These are phyloP conservation scores for Abramis brama DNA, from an alignment of 2,113 vertebrate species.

Conservation along the genomic window DNA sequence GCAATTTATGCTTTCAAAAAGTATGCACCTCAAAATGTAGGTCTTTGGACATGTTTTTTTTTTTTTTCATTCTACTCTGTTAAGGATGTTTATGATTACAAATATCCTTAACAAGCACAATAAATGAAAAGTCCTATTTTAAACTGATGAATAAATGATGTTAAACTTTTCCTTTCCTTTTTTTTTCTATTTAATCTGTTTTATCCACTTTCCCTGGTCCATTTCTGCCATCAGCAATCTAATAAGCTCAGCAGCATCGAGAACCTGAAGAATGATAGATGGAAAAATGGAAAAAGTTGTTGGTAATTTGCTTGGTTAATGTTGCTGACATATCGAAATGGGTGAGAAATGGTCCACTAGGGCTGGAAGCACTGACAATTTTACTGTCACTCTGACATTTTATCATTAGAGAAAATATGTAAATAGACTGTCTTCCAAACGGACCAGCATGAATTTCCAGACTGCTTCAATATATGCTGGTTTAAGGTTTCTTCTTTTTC, in stretches of 20 bases:
- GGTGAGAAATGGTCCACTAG: conserved; percentile 4
- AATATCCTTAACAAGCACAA: too few species aligned
- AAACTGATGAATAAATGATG: too few species aligned
- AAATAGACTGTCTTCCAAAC: neutral
- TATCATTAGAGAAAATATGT: neutral
- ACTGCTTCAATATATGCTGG: neutral
- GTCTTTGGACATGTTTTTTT: neutral
- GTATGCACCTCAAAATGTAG: neutral
- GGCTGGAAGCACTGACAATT: neutral
- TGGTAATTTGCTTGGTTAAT: neutral
- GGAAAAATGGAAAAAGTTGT: neutral
- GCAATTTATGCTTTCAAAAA: conserved; percentile 5
- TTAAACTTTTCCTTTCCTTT: too few species aligned
- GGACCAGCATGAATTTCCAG: neutral
- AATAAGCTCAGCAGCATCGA: neutral
- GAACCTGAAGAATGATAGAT: neutral
- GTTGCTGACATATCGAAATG: neutral
- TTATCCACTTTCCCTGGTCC: neutral
- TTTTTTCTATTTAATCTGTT: neutral
- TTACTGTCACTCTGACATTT: neutral
- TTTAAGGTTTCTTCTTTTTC: neutral
- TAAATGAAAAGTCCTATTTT: neutral
- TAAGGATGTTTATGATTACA: neutral
- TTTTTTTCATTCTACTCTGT: neutral
- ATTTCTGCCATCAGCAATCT: neutral